phyloP scores from a whole-genome alignment of 2,113 vertebrate genomes.

The Scolopax mira region DNA sequence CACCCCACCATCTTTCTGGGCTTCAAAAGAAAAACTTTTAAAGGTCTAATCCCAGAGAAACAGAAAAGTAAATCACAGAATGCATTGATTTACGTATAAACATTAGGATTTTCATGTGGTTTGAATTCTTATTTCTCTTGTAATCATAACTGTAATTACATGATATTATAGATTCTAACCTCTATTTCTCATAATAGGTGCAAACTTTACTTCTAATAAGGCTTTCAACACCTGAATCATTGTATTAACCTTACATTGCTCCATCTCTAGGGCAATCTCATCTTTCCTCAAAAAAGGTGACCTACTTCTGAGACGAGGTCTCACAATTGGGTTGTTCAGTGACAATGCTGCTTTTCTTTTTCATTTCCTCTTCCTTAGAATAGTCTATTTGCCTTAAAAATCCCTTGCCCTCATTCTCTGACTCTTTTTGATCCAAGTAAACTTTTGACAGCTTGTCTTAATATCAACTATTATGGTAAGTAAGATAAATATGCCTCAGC shows the following conservation, averaged over 20 bases:
- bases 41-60: background rate
- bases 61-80: background rate
- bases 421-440: background rate
- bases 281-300: background rate
- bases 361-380: background rate
- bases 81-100: background rate
- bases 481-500: background rate
- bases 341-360: background rate
- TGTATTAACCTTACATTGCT: background rate
- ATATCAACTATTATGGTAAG: background rate
- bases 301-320: background rate
- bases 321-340: background rate
- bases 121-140: background rate
- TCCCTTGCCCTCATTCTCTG: background rate
- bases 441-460: background rate
- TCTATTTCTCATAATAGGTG: background rate
- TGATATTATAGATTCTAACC: background rate
- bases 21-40: background rate
- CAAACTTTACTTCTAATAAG: background rate
- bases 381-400: background rate
- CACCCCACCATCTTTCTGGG: no score
- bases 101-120: background rate
- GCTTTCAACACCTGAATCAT: background rate
- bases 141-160: background rate
- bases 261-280: slow-evolving; percentile 7